Conservation (phyloP, 2,888 invertebrate genomes). For the Eremobia ochroleuca region DNA sequence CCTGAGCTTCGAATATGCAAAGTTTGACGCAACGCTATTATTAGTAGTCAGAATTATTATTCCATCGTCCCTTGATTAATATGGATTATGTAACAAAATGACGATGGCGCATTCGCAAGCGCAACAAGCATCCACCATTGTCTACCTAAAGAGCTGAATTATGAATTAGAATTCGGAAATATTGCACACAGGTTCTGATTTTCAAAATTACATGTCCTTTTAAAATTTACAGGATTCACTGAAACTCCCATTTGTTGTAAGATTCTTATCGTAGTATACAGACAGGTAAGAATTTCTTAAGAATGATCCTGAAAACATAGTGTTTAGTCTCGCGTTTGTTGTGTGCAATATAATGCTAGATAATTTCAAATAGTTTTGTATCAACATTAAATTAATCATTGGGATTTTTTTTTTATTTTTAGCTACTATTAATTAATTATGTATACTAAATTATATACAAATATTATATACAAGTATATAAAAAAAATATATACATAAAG, state of each 20-base stretch:
- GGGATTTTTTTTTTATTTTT: too few species aligned
- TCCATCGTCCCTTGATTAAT: slow-evolving; percentile 28
- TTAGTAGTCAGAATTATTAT: slow-evolving; percentile 29
- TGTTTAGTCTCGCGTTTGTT: background rate
- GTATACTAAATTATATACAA: too few species aligned
- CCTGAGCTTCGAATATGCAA: slow-evolving; percentile 34
- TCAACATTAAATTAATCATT: background rate
- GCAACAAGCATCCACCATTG: slow-evolving; percentile 12
- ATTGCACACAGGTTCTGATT: background rate
- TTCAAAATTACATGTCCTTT: background rate
- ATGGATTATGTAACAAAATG: slow-evolving; percentile 52
- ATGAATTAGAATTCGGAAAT: slow-evolving; percentile 12
- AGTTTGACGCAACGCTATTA: slow-evolving; percentile 24
- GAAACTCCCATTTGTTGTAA: background rate
- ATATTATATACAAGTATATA: too few species aligned
- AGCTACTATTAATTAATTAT: too few species aligned
- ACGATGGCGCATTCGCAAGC: slow-evolving; percentile 11
- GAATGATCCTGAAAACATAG: background rate
- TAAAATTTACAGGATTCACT: background rate
- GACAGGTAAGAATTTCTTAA: background rate
- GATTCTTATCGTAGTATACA: background rate
- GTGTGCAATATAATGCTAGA: background rate
- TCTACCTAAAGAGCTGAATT: slow-evolving; percentile 29
- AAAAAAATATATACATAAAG: too few species aligned
- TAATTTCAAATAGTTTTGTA: background rate